Evolutionary conservation across 2,888 invertebrate species (phyloP), one percentile per base, ranked within the genome.

Genomic region (Melinaea menophilus): DNA sequence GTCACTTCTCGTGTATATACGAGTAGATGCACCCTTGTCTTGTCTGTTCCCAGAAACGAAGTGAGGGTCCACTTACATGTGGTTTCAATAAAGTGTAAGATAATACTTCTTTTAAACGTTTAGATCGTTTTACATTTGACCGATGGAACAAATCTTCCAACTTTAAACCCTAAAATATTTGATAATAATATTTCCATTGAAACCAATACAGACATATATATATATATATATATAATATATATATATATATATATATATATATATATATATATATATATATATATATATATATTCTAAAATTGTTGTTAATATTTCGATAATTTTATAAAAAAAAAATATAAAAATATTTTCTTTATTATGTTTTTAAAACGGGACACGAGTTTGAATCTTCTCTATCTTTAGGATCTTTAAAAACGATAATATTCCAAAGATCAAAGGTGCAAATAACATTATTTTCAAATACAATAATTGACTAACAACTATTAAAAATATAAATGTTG

Each of bases 41-140:
- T n/a, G 51, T n/a, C 51, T 11, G 51, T 51, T 31, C 31, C 31
- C 31, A 51, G 31, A 51, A 31, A 22, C 51, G 31, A 22, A 22
- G 47, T 48, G 48, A 58, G 58, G 58, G 48, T 58, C 47, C 37
- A 58, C 48, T 47, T 58, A 47, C 41, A 54, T 55, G 35, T 41
- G 41, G 41, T 41, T 41, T 41, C 11, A 41, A 41, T 41, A 41
- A 41, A 41, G 35, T 37, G 12, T 9, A 55, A 35, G 55, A 35
- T 13, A 55, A 55, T 55, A 35, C 55, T 35, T 35, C 51, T 31
- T 51, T 51, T 51, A 51, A 51, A 51, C 31, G 31, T 31, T 3
- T 51, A 22, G 51, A 31, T 31, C 51, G 31, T 31, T 31, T 51
- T n/a, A n/a, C 51, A 7, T 31, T 22, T 5, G 51, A 31, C 22